Base-by-base conservation (phyloP, 2,113 vertebrate species). In the Irena cyanogastra region DNA sequence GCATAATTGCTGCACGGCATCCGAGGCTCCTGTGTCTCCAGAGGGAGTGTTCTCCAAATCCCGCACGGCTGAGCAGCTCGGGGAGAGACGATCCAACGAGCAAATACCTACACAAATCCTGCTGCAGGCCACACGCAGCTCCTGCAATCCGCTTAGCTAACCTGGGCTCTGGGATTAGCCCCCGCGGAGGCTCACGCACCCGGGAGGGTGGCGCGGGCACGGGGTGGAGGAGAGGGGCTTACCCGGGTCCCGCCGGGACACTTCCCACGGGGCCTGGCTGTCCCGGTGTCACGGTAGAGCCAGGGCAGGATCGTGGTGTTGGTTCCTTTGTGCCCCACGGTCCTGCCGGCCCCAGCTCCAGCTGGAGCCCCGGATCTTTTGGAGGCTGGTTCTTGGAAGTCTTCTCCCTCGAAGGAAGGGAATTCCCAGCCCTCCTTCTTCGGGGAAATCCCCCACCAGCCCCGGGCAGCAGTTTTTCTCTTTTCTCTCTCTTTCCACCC, bases 401-500 rank as follows among this genome's bases (percentile, higher is more conserved):
- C 11, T 18, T 42, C 68, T 90, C 89, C 68, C 89, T 92, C 18
- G 89, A 92, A 91, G 83, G 89, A 93, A 90, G 93, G 94, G 91
- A 96, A 94, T 95, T 96, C 95, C 95, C 94, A 91, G 52, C 44
- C 24, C 80, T 95, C 14, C 3, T 88, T 66, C 70, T 76, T n/a
- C 7, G 60, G 95, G 94, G 93, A 96, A 96, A 92, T 93, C 96
- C 95, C 95, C 93, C 93, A 81, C 20, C 81, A 95, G 93, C 89
- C 92, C 72, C 39, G 1, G 44, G 93, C 68, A 81, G 91, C 81
- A 95, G 83, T 72, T 91, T 93, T 80, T 42, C 57, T 93, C 74
- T 70, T 74, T 71, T 56, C 37, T 60, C 20, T 64, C 75, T 53
- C 14, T 53, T 42, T 78, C 47, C 37, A 41, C 27, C 5, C 12